Percentiles rank a stretch among this genome's conserved stretches.
phyloP scores from a whole-genome alignment of 1,140 invertebrate genomes.

The Lepidurus couesii region DNA sequence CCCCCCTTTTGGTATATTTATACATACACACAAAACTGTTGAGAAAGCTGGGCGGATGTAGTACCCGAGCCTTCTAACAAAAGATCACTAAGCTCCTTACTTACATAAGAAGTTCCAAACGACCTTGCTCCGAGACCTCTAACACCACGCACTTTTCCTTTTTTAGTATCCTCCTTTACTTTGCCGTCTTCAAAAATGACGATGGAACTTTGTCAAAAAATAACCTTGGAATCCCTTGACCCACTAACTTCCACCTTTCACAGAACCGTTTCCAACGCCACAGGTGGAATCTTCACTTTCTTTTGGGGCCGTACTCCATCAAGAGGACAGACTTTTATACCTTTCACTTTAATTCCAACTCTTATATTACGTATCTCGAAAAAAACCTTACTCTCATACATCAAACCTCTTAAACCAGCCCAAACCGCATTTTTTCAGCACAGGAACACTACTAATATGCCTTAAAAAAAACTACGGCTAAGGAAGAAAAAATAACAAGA shows the following conservation, averaged over 20 bases:
- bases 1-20: background rate
- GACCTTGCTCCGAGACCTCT: conserved; percentile 3
- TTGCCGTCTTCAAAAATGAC: background rate
- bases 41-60: conserved; percentile 6
- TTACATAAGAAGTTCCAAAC: background rate
- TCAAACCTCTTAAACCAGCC: background rate
- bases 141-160: background rate
- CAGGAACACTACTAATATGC: background rate
- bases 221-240: conserved; percentile 8
- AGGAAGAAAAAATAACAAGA: background rate
- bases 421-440: background rate
- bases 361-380: background rate
- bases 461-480: background rate
- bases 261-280: background rate
- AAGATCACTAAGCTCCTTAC: background rate
- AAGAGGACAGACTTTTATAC: background rate
- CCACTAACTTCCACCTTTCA: conserved; percentile 12
- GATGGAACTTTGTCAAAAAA: background rate
- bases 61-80: background rate
- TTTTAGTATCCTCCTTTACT: background rate
- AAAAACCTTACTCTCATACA: background rate
- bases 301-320: background rate
- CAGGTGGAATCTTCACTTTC: background rate
- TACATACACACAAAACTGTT: background rate
- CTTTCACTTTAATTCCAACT: background rate